Evolutionary conservation across 2,888 invertebrate genomes (phyloP).

Genomic region (Eupelmus urozonus): DNA sequence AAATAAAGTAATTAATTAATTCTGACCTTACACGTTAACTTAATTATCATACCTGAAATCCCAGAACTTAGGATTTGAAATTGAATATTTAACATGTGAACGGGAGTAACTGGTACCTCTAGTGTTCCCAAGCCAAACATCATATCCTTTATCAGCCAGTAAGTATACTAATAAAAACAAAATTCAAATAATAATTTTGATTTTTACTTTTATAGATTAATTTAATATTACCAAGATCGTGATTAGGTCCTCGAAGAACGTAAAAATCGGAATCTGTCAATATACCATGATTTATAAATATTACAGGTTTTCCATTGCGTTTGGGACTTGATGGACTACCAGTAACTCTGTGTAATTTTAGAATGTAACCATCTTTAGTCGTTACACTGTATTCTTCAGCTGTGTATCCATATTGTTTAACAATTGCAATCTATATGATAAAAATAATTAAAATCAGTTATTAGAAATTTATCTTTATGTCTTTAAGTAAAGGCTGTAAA

Average conservation of each 20-base stretch:
- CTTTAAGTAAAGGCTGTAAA: no score
- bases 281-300: not conserved
- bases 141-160: not conserved
- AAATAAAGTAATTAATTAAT: not conserved
- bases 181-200: no score
- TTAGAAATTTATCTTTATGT: no score
- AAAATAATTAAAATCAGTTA: not conserved
- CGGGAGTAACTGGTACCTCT: conserved; percentile 16
- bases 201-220: no score
- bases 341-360: no score
- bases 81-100: not conserved
- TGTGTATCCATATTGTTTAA: not conserved
- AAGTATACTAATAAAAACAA: not conserved
- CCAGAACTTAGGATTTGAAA: conserved; percentile 4
- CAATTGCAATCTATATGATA: not conserved
- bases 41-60: conserved; percentile 34
- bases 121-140: conserved; percentile 16
- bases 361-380: no score
- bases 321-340: not conserved
- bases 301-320: not conserved
- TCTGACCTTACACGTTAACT: no score
- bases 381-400: not conserved
- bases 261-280: conserved; percentile 1
- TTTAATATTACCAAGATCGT: not conserved
- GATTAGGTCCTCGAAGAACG: not conserved